Evolutionary conservation across 2,113 vertebrate species (phyloP), one percentile per base, ranked within the genome.

Genomic region (Thamnaconus septentrionalis): DNA sequence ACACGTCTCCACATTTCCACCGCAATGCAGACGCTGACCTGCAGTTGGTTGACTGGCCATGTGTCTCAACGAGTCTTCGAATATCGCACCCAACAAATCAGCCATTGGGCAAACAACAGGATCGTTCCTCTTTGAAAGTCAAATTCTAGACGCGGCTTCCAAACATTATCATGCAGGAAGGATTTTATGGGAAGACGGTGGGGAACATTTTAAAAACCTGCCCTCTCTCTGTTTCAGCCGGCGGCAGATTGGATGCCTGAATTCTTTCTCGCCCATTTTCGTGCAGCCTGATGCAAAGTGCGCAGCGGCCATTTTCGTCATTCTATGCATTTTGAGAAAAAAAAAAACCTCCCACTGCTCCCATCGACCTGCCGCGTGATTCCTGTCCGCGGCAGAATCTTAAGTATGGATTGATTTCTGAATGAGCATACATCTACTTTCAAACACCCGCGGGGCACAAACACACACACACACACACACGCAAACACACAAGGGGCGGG

Each of bases 401-500:
- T 65, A 80, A 88, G 61, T 78, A 81, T 81, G 69, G 80, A 87
- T 82, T 73, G 75, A 82, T 87, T 89, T 93, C 91, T 89, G 89
- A 92, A 89, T 89, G 86, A 91, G 88, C 89, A 85, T 84, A 82
- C 90, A 86, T 92, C 92, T 93, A 90, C 87, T 80, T 87, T 84
- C 44, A 82, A 86, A 84, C 87, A 81, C 72, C 84, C 83, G 72
- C 86, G 72, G 85, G 81, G 79, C 80, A 82, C 85, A 76, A 31
- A 31, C 18, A 31, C 18, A 31, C 18, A 31, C 2, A 31, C 18
- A 31, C 18, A 31, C 18, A 31, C 18, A 31, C 18, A 31, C 18
- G 2, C 18, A 31, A 1, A 31, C 18, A 31, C 18, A 31, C 18
- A 61, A 47, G n/a, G n/a, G 64, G 79, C 81, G 83, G 73, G 64